A percentile compares a stretch with the other conserved stretches of the same genome.
These are phyloP conservation scores for Pogonomyrmex californicus DNA, from an alignment of 1,140 invertebrate genomes.

Conservation along the genomic window DNA sequence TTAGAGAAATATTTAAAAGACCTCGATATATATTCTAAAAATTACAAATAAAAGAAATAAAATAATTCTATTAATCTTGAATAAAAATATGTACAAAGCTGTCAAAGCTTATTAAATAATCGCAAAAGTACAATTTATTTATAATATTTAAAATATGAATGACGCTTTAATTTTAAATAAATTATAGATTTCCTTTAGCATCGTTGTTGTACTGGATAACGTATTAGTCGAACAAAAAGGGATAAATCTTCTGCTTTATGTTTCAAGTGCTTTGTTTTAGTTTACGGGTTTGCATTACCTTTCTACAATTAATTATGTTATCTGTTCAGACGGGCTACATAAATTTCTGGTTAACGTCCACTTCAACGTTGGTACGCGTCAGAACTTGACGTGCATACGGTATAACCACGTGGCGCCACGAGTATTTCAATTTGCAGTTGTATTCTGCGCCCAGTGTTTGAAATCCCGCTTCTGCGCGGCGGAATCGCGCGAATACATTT, in stretches of 20 bases:
- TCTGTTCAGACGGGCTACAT: constrained; percentile 60
- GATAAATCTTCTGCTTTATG: constrained; percentile 9
- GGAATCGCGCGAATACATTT: constrained; percentile 74
- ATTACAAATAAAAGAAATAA: neutral
- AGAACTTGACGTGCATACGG: constrained; percentile 38
- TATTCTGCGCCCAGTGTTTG: constrained; percentile 50
- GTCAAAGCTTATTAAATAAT: neutral
- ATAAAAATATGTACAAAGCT: neutral
- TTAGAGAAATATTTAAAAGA: constrained; percentile 3
- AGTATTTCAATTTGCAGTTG: constrained; percentile 77
- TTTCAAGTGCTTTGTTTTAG: neutral
- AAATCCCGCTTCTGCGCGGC: constrained; percentile 52
- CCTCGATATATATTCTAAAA: neutral
- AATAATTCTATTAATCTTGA: neutral
- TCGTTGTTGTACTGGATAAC: neutral
- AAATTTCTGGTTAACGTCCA: constrained; percentile 64
- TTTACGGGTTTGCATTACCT: constrained; percentile 6
- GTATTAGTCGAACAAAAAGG: neutral
- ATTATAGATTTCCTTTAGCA: neutral
- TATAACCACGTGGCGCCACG: constrained; percentile 46
- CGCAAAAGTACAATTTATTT: neutral
- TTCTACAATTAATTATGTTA: constrained; percentile 60
- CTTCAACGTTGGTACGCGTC: constrained; percentile 52
- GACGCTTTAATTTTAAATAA: constrained; percentile 17
- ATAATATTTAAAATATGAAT: neutral